Evolutionary conservation across 2,888 invertebrate species (phyloP).

Genomic region (Lypha dubia): DNA sequence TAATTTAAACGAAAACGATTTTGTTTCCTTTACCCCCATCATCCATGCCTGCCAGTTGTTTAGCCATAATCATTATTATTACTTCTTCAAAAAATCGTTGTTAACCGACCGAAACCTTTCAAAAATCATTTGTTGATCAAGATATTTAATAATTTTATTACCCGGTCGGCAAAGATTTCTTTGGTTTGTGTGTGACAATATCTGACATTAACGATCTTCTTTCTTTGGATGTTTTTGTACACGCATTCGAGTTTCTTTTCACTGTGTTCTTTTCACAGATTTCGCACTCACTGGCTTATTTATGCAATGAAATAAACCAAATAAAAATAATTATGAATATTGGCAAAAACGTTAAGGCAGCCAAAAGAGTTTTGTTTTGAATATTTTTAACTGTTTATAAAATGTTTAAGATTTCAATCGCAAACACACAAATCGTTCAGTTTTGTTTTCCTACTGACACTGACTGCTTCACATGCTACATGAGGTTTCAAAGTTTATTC

Average conservation of each 20-base stretch:
- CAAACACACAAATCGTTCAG: conserved; percentile 74
- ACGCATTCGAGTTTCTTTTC: neutral
- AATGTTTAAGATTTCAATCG: conserved; percentile 74
- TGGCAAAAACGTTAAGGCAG: conserved; percentile 67
- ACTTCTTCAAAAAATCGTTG: conserved; percentile 46
- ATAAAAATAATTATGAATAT: conserved; percentile 68
- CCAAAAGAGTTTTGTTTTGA: conserved; percentile 44
- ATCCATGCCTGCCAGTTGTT: neutral
- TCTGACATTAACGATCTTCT: conserved; percentile 69
- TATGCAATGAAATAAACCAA: conserved; percentile 28
- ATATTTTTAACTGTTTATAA: conserved; percentile 64
- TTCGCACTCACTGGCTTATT: conserved; percentile 31
- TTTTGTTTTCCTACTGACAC: conserved; percentile 48
- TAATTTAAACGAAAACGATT: conserved; percentile 50
- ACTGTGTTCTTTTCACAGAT: conserved; percentile 14
- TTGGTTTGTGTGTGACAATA: conserved; percentile 68
- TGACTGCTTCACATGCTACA: conserved; percentile 27
- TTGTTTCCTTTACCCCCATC: neutral
- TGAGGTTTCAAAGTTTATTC: neutral
- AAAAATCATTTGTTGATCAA: conserved; percentile 72
- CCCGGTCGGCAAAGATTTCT: conserved; percentile 65
- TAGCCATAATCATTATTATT: conserved; percentile 31
- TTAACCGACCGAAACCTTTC: conserved; percentile 61
- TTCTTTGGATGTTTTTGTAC: conserved; percentile 7
- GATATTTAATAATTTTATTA: conserved; percentile 74